Evolutionary conservation across 2,113 vertebrate species (phyloP), one percentile per base, ranked within the genome.

Genomic region (Nothocercus julius): DNA sequence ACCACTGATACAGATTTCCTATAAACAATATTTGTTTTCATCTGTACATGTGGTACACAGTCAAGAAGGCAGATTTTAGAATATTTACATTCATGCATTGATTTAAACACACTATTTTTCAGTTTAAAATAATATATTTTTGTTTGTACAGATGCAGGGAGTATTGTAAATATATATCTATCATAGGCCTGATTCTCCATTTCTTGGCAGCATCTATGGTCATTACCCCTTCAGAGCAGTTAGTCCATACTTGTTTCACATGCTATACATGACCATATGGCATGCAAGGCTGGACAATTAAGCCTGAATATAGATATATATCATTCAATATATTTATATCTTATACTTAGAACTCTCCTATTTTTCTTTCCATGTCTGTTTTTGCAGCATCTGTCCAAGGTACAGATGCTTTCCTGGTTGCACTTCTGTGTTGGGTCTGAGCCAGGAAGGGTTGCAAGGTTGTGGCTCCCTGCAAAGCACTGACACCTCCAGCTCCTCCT

Each of bases 41-140:
- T 97, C 92, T 97, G 97, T 97, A 97, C 97, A 98, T 97, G 80
- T 96, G 97, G 98, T 98, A 96, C 97, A 98, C 96, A 92, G 97
- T 98, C 94, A 97, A 98, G 98, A 98, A 98, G 98, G 98, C 98
- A 98, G 98, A 97, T 97, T 97, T 97, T 97, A 95, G 98, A 97
- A 97, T 98, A 98, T 98, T 98, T 98, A 99, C 98, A 98, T 98
- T 99, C 99, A 99, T 99, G 99, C 99, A 99, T 97, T 97, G 97
- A 96, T 97, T 96, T 97, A 96, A 97, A 95, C 95, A 96, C 84
- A 90, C 95, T 98, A 98, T 96, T 96, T 89, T 97, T 91, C 95
- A 96, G 89, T 96, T 97, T 89, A 97, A 98, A 97, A 96, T 95
- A 90, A 96, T 91, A 96, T 93, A 96, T 91, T 97, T 97, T 93